A percentile compares a stretch with the other conserved stretches of the same genome.
These are phyloP conservation scores for Clytia hemisphaerica DNA, from an alignment of 30 jellyfish, hydroid and myxozoan genomes.

Conservation along the genomic window DNA sequence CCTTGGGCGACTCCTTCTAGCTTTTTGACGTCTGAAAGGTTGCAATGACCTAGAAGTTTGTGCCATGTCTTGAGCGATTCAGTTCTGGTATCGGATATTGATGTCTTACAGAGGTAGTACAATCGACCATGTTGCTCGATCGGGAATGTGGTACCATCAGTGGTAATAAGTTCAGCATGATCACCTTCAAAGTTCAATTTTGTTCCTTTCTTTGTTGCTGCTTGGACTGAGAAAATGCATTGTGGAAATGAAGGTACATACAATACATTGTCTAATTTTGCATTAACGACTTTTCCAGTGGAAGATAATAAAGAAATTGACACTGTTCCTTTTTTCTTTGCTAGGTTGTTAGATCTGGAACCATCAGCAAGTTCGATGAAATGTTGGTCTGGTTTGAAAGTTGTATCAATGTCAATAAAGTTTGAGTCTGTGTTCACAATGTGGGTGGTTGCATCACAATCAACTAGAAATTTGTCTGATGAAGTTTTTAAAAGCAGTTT, in stretches of 20 bases:
- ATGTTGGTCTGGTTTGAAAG: conserved; percentile 37
- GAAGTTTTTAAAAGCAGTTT: too few species aligned
- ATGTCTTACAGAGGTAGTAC: conserved; percentile 9
- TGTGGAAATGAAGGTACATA: conserved; percentile 51
- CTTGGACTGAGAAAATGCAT: conserved; percentile 50
- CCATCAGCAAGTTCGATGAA: conserved; percentile 63
- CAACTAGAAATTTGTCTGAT: too few species aligned
- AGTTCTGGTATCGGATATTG: conserved; percentile 20
- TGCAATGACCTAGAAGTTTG: conserved; percentile 45
- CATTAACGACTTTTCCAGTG: conserved; percentile 14
- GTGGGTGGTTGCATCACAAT: too few species aligned
- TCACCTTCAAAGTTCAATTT: conserved; percentile 7
- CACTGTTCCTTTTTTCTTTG: conserved; percentile 33
- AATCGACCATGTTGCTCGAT: conserved; percentile 42
- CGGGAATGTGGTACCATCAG: conserved; percentile 36
- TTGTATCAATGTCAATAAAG: too few species aligned
- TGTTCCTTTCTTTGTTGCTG: conserved; percentile 52
- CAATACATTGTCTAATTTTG: conserved; percentile 32
- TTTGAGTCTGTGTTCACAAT: too few species aligned
- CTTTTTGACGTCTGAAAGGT: conserved; percentile 14
- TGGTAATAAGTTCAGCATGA: conserved; percentile 27
- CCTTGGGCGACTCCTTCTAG: conserved; percentile 39
- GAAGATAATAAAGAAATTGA: conserved; percentile 6
- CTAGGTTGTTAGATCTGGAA: conserved; percentile 32
- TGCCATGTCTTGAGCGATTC: conserved; percentile 40